Evolutionary conservation across 2,797 vertebrate species (phyloP).

Genomic region (Rhadinocentrus ornatus): DNA sequence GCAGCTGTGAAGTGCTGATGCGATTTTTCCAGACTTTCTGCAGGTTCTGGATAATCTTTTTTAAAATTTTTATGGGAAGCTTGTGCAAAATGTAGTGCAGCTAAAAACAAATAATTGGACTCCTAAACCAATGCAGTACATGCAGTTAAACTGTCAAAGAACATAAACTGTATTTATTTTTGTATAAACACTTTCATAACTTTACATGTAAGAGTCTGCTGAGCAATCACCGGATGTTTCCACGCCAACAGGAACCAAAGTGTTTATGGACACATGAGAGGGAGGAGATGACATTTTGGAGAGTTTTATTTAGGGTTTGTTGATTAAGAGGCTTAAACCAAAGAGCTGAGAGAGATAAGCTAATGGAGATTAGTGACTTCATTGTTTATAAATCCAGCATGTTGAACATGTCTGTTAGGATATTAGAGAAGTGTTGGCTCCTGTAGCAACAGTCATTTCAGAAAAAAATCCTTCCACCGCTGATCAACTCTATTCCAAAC

Average conservation of each 20-base stretch:
- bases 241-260: slow-evolving; percentile 8
- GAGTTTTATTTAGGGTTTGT: slow-evolving; percentile 25
- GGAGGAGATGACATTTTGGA: slow-evolving; percentile 36
- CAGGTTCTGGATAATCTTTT: slow-evolving; percentile 11
- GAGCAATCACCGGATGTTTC: slow-evolving; percentile 25
- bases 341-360: slow-evolving; percentile 20
- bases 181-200: slow-evolving; percentile 13
- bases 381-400: not conserved
- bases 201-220: no score
- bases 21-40: slow-evolving; percentile 2
- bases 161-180: slow-evolving; percentile 8
- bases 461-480: not conserved
- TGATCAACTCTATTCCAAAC: not conserved
- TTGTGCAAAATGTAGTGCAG: not conserved
- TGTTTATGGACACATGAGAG: slow-evolving; percentile 44
- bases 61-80: not conserved
- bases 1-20: slow-evolving; percentile 10
- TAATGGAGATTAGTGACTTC: slow-evolving; percentile 15
- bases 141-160: not conserved
- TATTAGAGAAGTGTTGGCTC: not conserved
- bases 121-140: not conserved
- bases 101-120: not conserved
- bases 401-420: not conserved
- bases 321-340: slow-evolving; percentile 39
- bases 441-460: not conserved